These are phyloP conservation scores for Lithodes maja DNA, from an alignment of 2,888 invertebrate genomes.

Conservation along the genomic window DNA sequence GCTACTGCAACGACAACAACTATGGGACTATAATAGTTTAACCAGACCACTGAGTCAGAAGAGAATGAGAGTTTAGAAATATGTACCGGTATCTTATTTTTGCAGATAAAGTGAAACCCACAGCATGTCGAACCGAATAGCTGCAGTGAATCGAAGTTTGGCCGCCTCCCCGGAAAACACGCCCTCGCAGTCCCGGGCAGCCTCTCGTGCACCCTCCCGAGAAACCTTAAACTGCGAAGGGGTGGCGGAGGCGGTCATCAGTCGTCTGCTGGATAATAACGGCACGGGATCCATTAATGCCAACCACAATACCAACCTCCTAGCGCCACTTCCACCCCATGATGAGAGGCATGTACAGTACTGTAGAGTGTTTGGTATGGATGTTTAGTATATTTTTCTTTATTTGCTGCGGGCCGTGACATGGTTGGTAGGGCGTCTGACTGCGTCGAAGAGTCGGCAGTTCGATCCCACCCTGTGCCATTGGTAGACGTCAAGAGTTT, in stretches of 20 bases:
- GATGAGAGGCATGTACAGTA: conserved; percentile 22
- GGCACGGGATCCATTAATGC: conserved; percentile 3
- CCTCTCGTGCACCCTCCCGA: conserved; percentile 30
- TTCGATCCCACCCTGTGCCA: too few species aligned
- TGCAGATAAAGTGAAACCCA: neutral
- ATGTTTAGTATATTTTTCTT: too few species aligned
- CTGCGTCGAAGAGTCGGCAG: too few species aligned
- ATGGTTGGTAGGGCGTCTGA: too few species aligned
- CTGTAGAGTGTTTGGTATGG: too few species aligned
- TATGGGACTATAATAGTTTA: too few species aligned
- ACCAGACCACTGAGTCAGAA: too few species aligned
- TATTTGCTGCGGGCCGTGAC: too few species aligned
- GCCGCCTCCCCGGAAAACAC: conserved; percentile 48
- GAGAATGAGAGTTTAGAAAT: too few species aligned
- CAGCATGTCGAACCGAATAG: conserved; percentile 26
- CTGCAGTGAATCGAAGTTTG: conserved; percentile 40
- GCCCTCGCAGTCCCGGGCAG: conserved; percentile 37
- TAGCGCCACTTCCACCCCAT: neutral
- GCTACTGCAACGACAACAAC: too few species aligned
- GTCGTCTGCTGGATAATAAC: conserved; percentile 33
- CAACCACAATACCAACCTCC: conserved; percentile 23
- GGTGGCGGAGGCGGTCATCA: neutral
- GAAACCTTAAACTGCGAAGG: conserved; percentile 25
- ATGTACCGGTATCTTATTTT: too few species aligned
- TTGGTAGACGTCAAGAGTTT: too few species aligned